phyloP scores from a whole-genome alignment of 2,113 vertebrate genomes.

The Daubentonia madagascariensis region DNA sequence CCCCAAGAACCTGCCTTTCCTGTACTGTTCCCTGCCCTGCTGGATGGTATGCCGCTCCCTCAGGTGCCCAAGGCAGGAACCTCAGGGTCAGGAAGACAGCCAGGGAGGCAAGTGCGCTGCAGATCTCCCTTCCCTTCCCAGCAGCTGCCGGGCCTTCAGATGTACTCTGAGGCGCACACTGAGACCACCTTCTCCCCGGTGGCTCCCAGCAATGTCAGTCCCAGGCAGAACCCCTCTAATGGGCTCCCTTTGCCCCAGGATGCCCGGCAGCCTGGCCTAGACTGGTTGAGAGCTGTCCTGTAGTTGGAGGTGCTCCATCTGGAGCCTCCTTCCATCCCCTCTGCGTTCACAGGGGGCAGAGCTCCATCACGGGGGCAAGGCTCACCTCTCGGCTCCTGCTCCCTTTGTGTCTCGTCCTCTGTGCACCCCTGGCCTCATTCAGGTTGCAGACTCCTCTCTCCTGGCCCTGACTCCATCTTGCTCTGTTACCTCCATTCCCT shows the following conservation, averaged over 20 bases:
- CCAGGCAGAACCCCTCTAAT: accelerated
- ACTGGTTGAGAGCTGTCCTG: not conserved
- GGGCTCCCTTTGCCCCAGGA: not conserved
- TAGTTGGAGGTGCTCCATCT: accelerated
- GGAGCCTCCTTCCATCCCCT: not conserved
- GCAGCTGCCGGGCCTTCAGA: too few species aligned
- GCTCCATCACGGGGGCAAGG: accelerated
- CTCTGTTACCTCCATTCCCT: accelerated
- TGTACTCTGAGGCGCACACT: accelerated
- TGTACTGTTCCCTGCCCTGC: too few species aligned
- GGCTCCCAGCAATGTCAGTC: accelerated
- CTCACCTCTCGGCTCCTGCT: not conserved
- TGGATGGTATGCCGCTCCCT: accelerated
- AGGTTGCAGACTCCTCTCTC: not conserved
- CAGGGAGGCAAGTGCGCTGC: not conserved
- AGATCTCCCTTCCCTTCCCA: not conserved
- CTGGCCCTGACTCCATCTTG: too few species aligned
- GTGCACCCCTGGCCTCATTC: accelerated
- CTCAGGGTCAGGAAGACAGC: accelerated
- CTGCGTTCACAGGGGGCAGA: not conserved
- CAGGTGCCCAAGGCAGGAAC: accelerated
- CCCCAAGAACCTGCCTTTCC: not conserved
- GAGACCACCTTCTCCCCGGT: accelerated
- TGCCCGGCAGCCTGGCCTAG: not conserved
- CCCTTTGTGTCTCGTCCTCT: not conserved